A percentile compares a stretch with the other conserved stretches of the same genome.
These are phyloP conservation scores for Quiscalus mexicanus DNA, from an alignment of 2,113 vertebrate genomes.

Conservation along the genomic window DNA sequence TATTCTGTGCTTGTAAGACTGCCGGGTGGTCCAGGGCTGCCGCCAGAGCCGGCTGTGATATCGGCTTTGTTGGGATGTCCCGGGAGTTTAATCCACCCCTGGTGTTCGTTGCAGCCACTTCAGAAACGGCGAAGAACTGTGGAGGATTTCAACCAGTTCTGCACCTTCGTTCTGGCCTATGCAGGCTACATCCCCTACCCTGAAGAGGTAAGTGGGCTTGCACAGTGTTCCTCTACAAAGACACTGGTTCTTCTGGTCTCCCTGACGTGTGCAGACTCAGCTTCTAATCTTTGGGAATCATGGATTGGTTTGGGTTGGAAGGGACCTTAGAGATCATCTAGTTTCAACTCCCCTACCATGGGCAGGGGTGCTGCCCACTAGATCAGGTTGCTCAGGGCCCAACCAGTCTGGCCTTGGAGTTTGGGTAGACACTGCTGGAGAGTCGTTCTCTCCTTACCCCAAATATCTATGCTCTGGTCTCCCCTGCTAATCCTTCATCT, in stretches of 20 bases:
- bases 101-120: slow-evolving; percentile 27
- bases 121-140: slow-evolving; percentile 87
- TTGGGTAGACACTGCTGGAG: background rate
- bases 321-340: background rate
- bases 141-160: slow-evolving; percentile 99
- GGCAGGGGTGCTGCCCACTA: background rate
- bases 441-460: background rate
- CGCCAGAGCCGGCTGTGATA: background rate
- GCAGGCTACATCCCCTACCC: slow-evolving; percentile 98
- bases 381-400: background rate
- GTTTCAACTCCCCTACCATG: background rate
- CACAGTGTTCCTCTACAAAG: background rate
- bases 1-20: background rate
- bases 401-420: background rate
- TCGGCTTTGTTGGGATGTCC: background rate
- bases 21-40: background rate
- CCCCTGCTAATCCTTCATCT: background rate
- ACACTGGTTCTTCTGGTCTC: background rate
- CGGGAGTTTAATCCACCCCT: background rate
- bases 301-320: background rate
- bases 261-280: background rate
- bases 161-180: slow-evolving; percentile 96
- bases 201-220: slow-evolving; percentile 81
- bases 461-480: background rate
- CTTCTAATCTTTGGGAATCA: background rate